Percentiles rank a stretch among this genome's conserved stretches.
These are phyloP conservation scores for Hemibagrus guttatus DNA, from an alignment of 2,797 vertebrate species.

Conservation along the genomic window DNA sequence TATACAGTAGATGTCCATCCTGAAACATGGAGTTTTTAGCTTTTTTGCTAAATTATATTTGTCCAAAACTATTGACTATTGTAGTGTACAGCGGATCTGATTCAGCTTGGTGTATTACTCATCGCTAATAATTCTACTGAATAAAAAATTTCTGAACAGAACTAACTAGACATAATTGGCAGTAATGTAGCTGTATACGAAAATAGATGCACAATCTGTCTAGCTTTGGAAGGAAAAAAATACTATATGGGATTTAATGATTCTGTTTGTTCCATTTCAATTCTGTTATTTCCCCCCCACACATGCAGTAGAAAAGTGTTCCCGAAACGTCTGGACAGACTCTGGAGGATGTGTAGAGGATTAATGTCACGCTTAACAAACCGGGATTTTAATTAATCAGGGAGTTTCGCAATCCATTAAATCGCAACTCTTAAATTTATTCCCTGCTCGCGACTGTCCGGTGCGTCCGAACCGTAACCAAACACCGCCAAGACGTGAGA, in stretches of 20 bases:
- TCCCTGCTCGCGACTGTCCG: slow-evolving; percentile 52
- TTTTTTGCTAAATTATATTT: not conserved
- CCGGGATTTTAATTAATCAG: slow-evolving; percentile 39
- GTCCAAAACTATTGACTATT: not conserved
- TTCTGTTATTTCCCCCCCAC: not conserved
- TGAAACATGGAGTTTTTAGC: not conserved
- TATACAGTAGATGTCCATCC: not conserved
- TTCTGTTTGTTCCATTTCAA: not conserved
- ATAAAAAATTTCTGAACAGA: not conserved
- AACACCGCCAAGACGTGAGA: not conserved
- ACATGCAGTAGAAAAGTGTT: not conserved
- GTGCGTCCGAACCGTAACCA: not conserved
- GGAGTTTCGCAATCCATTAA: not conserved
- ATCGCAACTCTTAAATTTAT: slow-evolving; percentile 30
- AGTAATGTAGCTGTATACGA: not conserved
- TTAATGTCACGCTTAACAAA: slow-evolving; percentile 16
- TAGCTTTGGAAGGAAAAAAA: too few species aligned
- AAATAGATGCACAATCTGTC: not conserved
- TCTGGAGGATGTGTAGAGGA: not conserved
- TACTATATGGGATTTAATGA: not conserved
- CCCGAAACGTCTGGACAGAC: not conserved
- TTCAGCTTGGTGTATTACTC: not conserved
- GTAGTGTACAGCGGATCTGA: not conserved
- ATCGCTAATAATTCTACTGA: not conserved
- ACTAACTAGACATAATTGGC: not conserved